phyloP scores from a whole-genome alignment of 1,140 invertebrate genomes.

The Drosophila kurseongensis region DNA sequence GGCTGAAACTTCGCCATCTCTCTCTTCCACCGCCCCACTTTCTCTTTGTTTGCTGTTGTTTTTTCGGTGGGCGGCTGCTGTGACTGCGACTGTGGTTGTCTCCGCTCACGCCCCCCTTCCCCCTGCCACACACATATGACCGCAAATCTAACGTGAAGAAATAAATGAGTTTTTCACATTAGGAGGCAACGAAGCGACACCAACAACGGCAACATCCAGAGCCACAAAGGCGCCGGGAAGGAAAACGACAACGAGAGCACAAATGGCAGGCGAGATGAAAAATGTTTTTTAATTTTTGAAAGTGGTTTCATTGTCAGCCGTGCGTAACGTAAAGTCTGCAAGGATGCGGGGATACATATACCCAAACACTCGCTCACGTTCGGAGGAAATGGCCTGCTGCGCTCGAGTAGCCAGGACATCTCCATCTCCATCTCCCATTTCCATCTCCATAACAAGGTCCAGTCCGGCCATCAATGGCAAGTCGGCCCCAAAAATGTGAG shows the following conservation, averaged over 20 bases:
- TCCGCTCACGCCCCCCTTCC: constrained; percentile 9
- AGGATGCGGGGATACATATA: constrained; percentile 54
- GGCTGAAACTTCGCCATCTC: constrained; percentile 24
- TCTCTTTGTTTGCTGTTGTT: constrained; percentile 49
- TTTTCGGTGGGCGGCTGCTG: constrained; percentile 17
- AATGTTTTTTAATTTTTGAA: constrained; percentile 85
- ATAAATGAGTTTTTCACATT: constrained; percentile 82
- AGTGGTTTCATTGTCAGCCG: constrained; percentile 84
- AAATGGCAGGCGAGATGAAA: constrained; percentile 81
- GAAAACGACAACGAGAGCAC: constrained; percentile 56
- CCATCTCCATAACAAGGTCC: constrained; percentile 20
- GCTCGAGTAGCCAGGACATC: constrained; percentile 70
- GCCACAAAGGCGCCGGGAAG: constrained; percentile 51
- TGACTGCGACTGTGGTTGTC: background rate
- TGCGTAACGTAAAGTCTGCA: constrained; percentile 81
- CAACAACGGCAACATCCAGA: constrained; percentile 42
- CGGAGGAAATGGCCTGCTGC: constrained; percentile 72
- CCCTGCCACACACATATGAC: constrained; percentile 52
- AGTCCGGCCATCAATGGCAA: constrained; percentile 5
- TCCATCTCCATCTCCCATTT: constrained; percentile 14
- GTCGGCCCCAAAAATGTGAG: constrained; percentile 2
- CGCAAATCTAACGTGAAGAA: constrained; percentile 80
- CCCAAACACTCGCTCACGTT: constrained; percentile 13
- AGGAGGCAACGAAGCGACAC: constrained; percentile 78
- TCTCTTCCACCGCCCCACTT: constrained; percentile 4